Percentiles rank a stretch among this genome's conserved stretches.
Evolutionary conservation across 2,797 vertebrate genomes (phyloP).

Genomic region (Tokudaia muenninki): DNA sequence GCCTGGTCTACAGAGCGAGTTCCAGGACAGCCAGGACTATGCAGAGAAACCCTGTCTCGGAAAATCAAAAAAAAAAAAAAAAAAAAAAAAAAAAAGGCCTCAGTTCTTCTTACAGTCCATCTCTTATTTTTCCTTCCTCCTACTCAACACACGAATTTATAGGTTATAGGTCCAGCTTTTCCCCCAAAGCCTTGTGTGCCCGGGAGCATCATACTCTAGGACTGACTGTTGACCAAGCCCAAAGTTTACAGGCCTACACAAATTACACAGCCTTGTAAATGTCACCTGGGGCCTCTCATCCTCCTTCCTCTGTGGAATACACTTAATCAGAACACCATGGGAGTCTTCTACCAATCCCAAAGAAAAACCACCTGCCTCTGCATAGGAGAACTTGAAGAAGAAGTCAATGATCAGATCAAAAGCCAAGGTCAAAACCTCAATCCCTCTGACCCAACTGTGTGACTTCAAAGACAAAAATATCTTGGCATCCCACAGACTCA

Average conservation of each 20-base stretch:
- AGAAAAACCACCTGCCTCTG: background rate
- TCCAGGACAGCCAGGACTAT: no score
- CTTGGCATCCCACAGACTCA: slow-evolving; percentile 93
- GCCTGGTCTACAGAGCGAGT: no score
- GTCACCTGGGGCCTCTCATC: slow-evolving; percentile 66
- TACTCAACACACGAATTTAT: background rate
- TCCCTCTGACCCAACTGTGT: slow-evolving; percentile 91
- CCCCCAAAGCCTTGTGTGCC: background rate
- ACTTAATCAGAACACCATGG: slow-evolving; percentile 65
- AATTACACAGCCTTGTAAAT: slow-evolving; percentile 1
- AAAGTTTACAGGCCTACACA: background rate
- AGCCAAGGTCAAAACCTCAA: slow-evolving; percentile 88
- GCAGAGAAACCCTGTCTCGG: no score
- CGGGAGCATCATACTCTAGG: background rate
- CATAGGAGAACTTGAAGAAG: slow-evolving; percentile 36
- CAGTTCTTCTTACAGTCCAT: background rate
- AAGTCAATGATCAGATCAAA: slow-evolving; percentile 59
- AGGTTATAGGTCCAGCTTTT: background rate
- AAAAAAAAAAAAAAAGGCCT: background rate
- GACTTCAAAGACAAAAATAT: slow-evolving; percentile 91
- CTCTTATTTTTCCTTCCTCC: background rate
- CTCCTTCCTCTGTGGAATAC: slow-evolving; percentile 78
- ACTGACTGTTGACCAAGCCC: background rate
- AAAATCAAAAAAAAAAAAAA: no score
- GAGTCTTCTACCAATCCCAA: slow-evolving; percentile 84